A percentile compares a stretch with the other conserved stretches of the same genome.
phyloP scores from a whole-genome alignment of 2,888 invertebrate species.

The Sepioteuthis lessoniana region DNA sequence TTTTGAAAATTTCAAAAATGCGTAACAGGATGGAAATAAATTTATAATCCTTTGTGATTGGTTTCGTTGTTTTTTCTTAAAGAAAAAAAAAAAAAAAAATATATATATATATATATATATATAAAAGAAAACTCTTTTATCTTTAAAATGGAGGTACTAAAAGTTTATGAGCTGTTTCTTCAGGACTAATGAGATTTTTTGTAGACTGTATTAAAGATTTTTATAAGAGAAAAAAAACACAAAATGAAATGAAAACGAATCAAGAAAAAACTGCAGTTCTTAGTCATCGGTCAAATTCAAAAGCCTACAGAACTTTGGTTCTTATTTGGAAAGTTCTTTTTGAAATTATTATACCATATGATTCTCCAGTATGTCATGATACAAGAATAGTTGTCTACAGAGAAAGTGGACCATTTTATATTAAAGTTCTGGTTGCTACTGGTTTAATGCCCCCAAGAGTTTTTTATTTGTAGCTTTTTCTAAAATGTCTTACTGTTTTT shows the following conservation, averaged over 20 bases:
- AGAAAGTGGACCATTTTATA: neutral
- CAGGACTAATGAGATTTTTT: no score
- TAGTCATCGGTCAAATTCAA: neutral
- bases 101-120: no score
- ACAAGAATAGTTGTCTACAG: neutral
- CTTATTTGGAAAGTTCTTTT: neutral
- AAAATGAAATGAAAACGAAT: neutral
- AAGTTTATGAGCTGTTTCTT: no score
- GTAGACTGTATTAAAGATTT: no score
- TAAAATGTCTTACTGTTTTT: neutral
- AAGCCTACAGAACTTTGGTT: neutral
- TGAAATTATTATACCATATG: neutral
- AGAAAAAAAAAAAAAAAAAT: no score
- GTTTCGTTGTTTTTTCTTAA: no score
- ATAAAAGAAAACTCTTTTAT: no score
- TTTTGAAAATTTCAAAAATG: no score
- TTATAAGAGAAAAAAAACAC: neutral
- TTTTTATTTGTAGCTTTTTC: neutral
- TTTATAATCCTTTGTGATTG: no score
- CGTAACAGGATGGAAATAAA: no score
- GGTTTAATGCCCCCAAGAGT: neutral
- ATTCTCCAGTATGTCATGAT: neutral
- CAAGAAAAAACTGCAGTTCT: neutral
- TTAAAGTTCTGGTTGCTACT: neutral
- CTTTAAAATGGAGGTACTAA: no score